Evolutionary conservation across 1,140 invertebrate genomes (phyloP).

Genomic region (Neodiprion pinetum): DNA sequence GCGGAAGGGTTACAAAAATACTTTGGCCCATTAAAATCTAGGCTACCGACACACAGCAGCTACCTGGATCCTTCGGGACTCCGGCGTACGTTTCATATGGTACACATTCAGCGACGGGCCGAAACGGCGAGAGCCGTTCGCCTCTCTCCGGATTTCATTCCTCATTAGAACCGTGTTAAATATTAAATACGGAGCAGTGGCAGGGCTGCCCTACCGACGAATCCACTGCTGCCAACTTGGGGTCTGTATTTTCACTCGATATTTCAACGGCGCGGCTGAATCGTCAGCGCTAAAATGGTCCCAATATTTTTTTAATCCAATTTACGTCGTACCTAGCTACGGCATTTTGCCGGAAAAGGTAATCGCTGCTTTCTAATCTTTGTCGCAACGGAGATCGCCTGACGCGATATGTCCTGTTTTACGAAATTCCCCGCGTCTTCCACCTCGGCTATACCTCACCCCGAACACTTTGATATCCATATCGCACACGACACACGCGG

Average conservation of each 20-base stretch:
- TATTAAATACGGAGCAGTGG: slow-evolving; percentile 38
- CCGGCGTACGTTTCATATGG: neutral
- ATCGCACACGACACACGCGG: slow-evolving; percentile 42
- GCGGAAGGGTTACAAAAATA: slow-evolving; percentile 30
- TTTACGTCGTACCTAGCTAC: no score
- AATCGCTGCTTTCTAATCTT: no score
- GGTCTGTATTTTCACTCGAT: no score
- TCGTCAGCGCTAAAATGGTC: no score
- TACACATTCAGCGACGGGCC: neutral
- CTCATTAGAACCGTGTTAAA: slow-evolving; percentile 57
- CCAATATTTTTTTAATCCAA: no score
- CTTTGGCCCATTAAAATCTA: slow-evolving; percentile 50
- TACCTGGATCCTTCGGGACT: slow-evolving; percentile 21
- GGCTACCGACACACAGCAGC: slow-evolving; percentile 37
- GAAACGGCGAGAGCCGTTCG: slow-evolving; percentile 32
- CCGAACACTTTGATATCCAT: slow-evolving; percentile 46
- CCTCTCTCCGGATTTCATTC: slow-evolving; percentile 30
- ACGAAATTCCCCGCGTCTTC: neutral
- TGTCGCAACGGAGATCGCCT: no score
- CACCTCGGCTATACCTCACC: neutral
- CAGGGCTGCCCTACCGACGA: neutral
- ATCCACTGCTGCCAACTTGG: neutral
- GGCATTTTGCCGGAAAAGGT: no score
- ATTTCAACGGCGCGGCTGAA: no score
- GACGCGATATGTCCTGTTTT: neutral